These are phyloP conservation scores for Scrobipalpa atriplicella DNA, from an alignment of 2,888 invertebrate genomes.

Conservation along the genomic window DNA sequence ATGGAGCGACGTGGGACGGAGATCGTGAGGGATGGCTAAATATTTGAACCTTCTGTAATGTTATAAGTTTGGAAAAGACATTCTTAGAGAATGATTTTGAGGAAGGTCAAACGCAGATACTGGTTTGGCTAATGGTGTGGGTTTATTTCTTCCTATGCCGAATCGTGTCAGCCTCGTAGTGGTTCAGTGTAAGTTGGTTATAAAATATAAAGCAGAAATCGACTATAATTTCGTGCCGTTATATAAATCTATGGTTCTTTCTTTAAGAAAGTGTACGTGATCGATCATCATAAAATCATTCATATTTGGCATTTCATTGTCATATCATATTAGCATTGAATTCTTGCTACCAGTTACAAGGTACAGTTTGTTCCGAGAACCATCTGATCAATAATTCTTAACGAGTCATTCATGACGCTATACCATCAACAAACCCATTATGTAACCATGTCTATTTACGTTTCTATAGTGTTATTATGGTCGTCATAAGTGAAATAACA, in stretches of 20 bases:
- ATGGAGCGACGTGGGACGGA: conserved; percentile 2
- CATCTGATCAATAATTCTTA: neutral
- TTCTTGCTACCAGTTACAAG: too few species aligned
- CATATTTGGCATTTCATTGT: too few species aligned
- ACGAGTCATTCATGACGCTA: neutral
- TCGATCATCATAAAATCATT: too few species aligned
- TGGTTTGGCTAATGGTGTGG: too few species aligned
- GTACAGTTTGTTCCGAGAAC: neutral
- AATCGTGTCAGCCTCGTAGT: too few species aligned
- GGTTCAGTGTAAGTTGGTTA: too few species aligned
- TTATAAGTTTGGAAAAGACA: neutral
- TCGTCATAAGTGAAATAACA: neutral
- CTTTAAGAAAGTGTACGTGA: too few species aligned
- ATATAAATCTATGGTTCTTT: too few species aligned
- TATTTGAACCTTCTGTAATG: conserved; percentile 5
- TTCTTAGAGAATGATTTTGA: neutral
- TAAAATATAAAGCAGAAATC: too few species aligned
- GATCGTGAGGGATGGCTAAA: neutral
- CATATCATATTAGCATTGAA: too few species aligned
- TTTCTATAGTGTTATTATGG: neutral
- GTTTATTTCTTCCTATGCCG: too few species aligned
- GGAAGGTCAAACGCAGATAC: neutral
- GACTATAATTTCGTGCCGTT: too few species aligned
- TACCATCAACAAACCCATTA: neutral
- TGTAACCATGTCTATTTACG: neutral